Percentiles rank a stretch among this genome's conserved stretches.
These are phyloP conservation scores for Cheilosia impressa DNA, from an alignment of 2,888 invertebrate species.

Conservation along the genomic window DNA sequence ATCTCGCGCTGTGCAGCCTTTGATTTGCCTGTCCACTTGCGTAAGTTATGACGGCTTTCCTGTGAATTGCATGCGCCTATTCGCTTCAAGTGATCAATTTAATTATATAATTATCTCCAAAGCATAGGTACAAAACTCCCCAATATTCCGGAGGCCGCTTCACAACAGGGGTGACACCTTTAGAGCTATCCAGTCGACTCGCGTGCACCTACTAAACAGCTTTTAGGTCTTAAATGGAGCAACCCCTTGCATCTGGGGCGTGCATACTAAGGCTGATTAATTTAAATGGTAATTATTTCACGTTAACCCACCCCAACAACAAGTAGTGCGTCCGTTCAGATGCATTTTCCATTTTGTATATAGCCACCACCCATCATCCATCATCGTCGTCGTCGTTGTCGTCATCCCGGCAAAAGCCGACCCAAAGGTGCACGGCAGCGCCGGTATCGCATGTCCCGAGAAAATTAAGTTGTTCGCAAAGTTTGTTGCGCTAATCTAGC, in stretches of 20 bases:
- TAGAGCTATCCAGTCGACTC: slow-evolving; percentile 18
- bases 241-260: slow-evolving; percentile 24
- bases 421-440: neutral
- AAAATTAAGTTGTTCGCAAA: slow-evolving; percentile 79
- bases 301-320: slow-evolving; percentile 74
- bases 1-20: neutral
- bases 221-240: slow-evolving; percentile 44
- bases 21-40: neutral
- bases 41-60: slow-evolving; percentile 3
- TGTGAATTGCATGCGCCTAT: slow-evolving; percentile 40
- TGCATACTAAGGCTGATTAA: slow-evolving; percentile 77
- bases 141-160: neutral
- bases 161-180: slow-evolving; percentile 41
- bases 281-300: slow-evolving; percentile 80
- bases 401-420: slow-evolving; percentile 8
- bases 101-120: slow-evolving; percentile 44
- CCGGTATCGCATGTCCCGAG: slow-evolving; percentile 77
- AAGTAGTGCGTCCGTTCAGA: slow-evolving; percentile 63
- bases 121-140: too few species aligned
- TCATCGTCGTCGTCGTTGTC: slow-evolving; percentile 10
- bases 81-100: slow-evolving; percentile 41
- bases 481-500: slow-evolving; percentile 71
- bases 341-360: slow-evolving; percentile 47
- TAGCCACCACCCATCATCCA: slow-evolving; percentile 52
- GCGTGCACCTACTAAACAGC: slow-evolving; percentile 2